Percentiles rank a stretch among this genome's conserved stretches.
Evolutionary conservation across 1,140 invertebrate genomes (phyloP).

Genomic region (Formica selysi): DNA sequence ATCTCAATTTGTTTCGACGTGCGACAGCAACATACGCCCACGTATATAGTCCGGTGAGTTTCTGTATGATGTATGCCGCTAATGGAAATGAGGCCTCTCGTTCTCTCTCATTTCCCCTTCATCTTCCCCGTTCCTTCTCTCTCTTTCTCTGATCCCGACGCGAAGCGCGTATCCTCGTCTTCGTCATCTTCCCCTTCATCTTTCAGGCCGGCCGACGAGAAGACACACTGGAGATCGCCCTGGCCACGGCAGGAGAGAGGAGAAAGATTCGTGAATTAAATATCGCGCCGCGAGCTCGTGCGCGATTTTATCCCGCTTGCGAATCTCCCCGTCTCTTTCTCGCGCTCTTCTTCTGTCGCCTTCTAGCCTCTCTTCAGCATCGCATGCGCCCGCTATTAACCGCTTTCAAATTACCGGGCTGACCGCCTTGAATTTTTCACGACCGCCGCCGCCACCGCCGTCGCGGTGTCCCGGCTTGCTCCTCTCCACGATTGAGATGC

Average conservation of each 20-base stretch:
- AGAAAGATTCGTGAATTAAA: constrained; percentile 66
- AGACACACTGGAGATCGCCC: constrained; percentile 42
- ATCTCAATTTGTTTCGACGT: constrained; percentile 61
- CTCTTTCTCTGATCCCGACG: constrained; percentile 1
- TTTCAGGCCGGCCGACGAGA: constrained; percentile 37
- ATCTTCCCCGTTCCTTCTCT: background rate
- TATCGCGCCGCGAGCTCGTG: constrained; percentile 50
- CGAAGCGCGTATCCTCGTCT: constrained; percentile 14
- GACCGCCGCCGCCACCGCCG: constrained; percentile 21
- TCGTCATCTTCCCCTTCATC: constrained; percentile 46
- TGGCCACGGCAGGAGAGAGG: constrained; percentile 42
- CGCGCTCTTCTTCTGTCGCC: constrained; percentile 20
- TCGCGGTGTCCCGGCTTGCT: constrained; percentile 30
- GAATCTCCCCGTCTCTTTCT: constrained; percentile 35
- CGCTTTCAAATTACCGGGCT: constrained; percentile 56
- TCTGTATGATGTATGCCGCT: constrained; percentile 67
- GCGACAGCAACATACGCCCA: constrained; percentile 29
- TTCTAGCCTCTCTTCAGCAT: constrained; percentile 35
- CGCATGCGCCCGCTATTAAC: constrained; percentile 50
- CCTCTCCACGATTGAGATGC: constrained; percentile 44
- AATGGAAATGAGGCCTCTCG: constrained; percentile 66
- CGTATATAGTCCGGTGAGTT: constrained; percentile 48
- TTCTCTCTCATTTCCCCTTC: background rate
- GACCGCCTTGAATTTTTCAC: constrained; percentile 55
- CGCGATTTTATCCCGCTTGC: constrained; percentile 46